phyloP scores from a whole-genome alignment of 2,888 invertebrate species.

The Conus canariensis region DNA sequence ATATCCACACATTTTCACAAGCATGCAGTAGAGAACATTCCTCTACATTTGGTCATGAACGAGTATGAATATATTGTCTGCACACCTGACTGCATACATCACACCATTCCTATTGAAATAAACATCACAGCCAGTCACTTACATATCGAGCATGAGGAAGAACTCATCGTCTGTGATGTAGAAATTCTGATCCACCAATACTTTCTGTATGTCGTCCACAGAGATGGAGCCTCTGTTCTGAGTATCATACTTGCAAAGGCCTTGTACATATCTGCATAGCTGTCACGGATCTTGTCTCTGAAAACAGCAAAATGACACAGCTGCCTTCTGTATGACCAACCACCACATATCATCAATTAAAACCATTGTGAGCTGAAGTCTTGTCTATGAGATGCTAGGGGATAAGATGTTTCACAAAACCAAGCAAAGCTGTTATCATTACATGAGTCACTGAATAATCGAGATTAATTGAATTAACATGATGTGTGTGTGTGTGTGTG shows the following conservation, averaged over 20 bases:
- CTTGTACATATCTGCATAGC: conserved; percentile 69
- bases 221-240: conserved; percentile 71
- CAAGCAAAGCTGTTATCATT: not conserved
- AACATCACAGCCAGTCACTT: conserved; percentile 27
- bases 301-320: conserved; percentile 5
- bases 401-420: not conserved
- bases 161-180: conserved; percentile 76
- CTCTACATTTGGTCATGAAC: no score
- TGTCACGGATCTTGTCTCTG: conserved; percentile 74
- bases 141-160: conserved; percentile 73
- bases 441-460: no score
- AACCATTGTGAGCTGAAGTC: not conserved
- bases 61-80: no score
- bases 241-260: conserved; percentile 75
- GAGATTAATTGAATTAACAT: no score
- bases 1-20: no score
- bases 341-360: not conserved
- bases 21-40: no score
- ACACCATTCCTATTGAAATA: no score
- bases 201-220: conserved; percentile 71
- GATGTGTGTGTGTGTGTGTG: no score
- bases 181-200: conserved; percentile 72
- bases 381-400: not conserved
- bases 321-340: not conserved
- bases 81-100: no score